A percentile compares a stretch with the other conserved stretches of the same genome.
phyloP scores from a whole-genome alignment of 2,113 vertebrate genomes.

The Lampris megalopsis region DNA sequence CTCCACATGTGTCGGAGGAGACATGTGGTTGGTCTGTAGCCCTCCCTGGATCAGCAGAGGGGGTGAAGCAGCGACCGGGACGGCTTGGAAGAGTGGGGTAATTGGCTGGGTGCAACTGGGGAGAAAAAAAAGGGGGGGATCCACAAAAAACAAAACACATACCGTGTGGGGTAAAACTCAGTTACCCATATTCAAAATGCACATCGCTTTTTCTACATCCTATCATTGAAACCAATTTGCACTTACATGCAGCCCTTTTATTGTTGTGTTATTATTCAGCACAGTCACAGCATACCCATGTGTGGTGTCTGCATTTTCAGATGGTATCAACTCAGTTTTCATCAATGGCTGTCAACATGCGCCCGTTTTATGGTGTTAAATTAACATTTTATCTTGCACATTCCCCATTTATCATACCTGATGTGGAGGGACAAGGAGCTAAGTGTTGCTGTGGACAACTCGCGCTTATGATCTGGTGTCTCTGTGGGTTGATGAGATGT shows the following conservation, averaged over 20 bases:
- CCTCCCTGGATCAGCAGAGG: too few species aligned
- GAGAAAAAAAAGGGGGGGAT: too few species aligned
- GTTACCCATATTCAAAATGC: too few species aligned
- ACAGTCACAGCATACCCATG: background rate
- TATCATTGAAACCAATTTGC: too few species aligned
- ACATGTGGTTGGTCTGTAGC: too few species aligned
- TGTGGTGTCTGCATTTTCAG: background rate
- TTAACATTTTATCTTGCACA: background rate
- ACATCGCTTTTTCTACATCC: too few species aligned
- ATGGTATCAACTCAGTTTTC: background rate
- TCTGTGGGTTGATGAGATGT: background rate
- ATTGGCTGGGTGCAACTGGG: too few species aligned
- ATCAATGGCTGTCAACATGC: background rate
- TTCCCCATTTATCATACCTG: background rate
- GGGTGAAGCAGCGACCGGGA: too few species aligned
- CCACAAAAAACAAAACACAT: too few species aligned
- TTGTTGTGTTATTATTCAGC: background rate
- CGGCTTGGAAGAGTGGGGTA: too few species aligned
- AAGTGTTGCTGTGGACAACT: background rate
- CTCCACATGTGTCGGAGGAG: too few species aligned
- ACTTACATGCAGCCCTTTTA: background rate
- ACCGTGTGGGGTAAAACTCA: too few species aligned
- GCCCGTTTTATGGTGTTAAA: background rate
- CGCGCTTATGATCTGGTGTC: background rate
- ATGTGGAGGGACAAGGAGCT: background rate